These are phyloP conservation scores for Notarius lentiginosus DNA, from an alignment of 2,113 vertebrate species.

Conservation along the genomic window DNA sequence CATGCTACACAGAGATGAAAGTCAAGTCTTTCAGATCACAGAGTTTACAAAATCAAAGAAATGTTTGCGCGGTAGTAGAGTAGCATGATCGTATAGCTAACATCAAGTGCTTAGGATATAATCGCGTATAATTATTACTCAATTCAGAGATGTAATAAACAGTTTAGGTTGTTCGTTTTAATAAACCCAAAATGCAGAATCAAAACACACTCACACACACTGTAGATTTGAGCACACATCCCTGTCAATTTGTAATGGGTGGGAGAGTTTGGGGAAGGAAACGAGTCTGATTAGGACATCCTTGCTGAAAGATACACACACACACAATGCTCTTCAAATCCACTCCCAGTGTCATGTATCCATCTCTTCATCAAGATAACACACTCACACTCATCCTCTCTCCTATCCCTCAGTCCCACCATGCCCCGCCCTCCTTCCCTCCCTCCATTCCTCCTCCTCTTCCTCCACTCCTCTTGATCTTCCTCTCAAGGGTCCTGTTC, in stretches of 20 bases:
- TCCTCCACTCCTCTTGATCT: constrained; percentile 58
- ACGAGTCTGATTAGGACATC: constrained; percentile 21
- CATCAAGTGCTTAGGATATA: neutral
- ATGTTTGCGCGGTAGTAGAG: too few relatives aligned
- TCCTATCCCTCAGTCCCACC: constrained; percentile 52
- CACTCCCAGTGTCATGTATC: constrained; percentile 45
- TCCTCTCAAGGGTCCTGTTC: constrained; percentile 78
- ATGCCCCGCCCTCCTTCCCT: constrained; percentile 55
- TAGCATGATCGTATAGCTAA: neutral
- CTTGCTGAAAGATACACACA: neutral
- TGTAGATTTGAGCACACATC: neutral
- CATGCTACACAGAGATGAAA: neutral
- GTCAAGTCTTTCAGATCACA: neutral
- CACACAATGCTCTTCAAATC: constrained; percentile 32
- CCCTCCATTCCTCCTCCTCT: constrained; percentile 51
- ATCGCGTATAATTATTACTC: neutral
- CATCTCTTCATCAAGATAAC: constrained; percentile 30
- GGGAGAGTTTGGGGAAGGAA: constrained; percentile 28
- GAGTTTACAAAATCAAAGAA: too few relatives aligned
- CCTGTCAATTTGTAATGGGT: constrained; percentile 36
- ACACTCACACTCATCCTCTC: neutral
- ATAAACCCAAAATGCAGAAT: neutral
- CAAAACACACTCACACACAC: constrained; percentile 24
- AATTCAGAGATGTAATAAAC: neutral
- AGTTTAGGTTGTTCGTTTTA: neutral